Base-by-base conservation (phyloP, 1,140 invertebrate genomes). In the Drosophila tropicalis region DNA sequence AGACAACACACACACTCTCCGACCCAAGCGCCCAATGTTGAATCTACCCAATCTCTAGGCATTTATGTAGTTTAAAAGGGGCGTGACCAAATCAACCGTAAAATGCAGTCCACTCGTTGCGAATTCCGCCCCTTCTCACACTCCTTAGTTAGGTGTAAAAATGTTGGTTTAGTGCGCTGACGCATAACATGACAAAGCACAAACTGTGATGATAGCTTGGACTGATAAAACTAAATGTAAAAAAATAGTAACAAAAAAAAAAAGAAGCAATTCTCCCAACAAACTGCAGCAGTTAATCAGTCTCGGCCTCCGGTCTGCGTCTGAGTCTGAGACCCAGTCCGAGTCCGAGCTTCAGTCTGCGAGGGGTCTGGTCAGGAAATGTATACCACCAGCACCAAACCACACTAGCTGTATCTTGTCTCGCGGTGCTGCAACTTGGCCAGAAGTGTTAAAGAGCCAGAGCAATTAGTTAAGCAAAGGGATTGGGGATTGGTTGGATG, bases 91-190 rank as follows among this genome's bases (percentile, higher is more conserved):
- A 87, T 84, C 85, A 89, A 62, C 67, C 77, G 67, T 84, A 72
- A 80, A 87, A 89, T 77, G 72, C 84, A 72, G 67, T 70, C 66
- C 71, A 67, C 54, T 65, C 61, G 54, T 44, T 56, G 40, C 10
- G 12, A 12, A 29, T 41, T 47, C 55, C 54, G 25, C 39, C 22
- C 32, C 62, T 39, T 25, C 41, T 44, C 60, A 66, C 77, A 57
- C 71, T 73, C 69, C 79, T 39, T 67, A 72, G 57, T 78, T 78
- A 89, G 84, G 84, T 89, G 84, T 89, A 90, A 89, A 89, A 89
- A 89, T 89, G 84, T 84, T 81, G 81, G 84, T 78, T 89, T 89
- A 89, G 85, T 84, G 74, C 84, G 74, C 64, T 89, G 85, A 89
- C 81, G 84, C 84, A 90, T 89, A 73, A 78, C 51, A 55, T 57